Evolutionary conservation across 2,113 vertebrate species (phyloP), one percentile per base, ranked within the genome.

Genomic region (Tympanuchus pallidicinctus): DNA sequence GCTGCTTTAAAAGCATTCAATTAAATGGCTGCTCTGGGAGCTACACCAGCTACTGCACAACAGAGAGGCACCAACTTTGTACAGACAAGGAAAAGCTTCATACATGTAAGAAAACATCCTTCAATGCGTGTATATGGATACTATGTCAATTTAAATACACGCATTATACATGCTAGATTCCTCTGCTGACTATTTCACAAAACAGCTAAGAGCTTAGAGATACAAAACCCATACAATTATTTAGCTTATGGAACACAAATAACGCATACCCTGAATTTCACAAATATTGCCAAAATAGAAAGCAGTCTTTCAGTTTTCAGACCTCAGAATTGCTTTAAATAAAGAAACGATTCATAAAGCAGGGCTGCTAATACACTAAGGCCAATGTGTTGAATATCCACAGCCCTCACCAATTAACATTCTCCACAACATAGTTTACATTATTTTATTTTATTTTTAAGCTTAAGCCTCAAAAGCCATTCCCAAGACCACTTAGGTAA

Each of bases 91-190:
- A 18, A 42, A 64, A 2, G 18, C 30, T 67, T 86, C 64, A 40
- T n/a, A 54, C 0, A 9, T 5, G 11, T 60, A 8, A 11, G 28
- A 50, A 36, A 56, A 27, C 2, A 2, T 30, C 32, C 6, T 13
- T n/a, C 56, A 20, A 7, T 12, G 21, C 6, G 2, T 20, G 13
- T 12, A 3, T 24, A 36, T 7, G 42, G 6, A 73, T 8, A 48
- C 34, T 18, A 1, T 3, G 1, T 28, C 19, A 11, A 1, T 8
- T 42, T 86, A 30, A n/a, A 56, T 11, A 54, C 12, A 13, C 34
- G 28, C 1, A 14, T 3, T 19, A 7, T 24, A 38, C 5, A 16
- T 1, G 64, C 16, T 19, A 47, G 28, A 67, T 13, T 75, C 30
- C 30, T 57, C 36, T 48, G 8, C 22, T 42, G 54, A 50, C 14